Percentiles rank a stretch among this genome's conserved stretches.
Conservation (phyloP, 2,113 vertebrate genomes). For the Leptocoma aspasia region DNA sequence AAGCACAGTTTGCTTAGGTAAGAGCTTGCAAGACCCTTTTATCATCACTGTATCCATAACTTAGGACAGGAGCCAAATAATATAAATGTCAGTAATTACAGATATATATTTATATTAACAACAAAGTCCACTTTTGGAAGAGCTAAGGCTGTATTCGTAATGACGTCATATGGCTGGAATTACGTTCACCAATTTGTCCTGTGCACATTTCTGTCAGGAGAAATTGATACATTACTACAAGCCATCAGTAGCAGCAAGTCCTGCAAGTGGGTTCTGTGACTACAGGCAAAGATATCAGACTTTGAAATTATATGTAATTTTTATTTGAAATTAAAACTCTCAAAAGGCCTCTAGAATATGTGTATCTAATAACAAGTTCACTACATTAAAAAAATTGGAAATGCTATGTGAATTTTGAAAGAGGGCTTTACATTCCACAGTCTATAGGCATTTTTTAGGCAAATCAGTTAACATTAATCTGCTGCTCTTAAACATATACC, state of each 20-base stretch:
- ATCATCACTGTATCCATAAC: constrained; percentile 19
- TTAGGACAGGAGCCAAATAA: constrained; percentile 32
- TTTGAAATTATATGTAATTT: background rate
- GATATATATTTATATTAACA: constrained; percentile 29
- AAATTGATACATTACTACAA: background rate
- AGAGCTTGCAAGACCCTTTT: constrained; percentile 20
- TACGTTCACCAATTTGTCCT: background rate
- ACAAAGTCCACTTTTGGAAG: constrained; percentile 31
- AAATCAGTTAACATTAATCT: background rate
- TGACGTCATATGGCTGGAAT: constrained; percentile 35
- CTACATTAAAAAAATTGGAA: background rate
- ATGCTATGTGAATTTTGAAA: background rate
- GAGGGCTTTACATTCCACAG: background rate
- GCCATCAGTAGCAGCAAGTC: background rate
- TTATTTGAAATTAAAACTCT: constrained; percentile 14
- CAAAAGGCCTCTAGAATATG: background rate
- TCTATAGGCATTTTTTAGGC: background rate
- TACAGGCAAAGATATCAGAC: background rate
- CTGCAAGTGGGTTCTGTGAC: background rate
- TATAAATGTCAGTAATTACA: constrained; percentile 41
- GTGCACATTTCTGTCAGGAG: background rate
- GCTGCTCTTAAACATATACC: background rate
- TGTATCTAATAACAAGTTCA: background rate
- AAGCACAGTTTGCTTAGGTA: constrained; percentile 17
- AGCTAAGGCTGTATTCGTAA: background rate